Percentiles rank a stretch among this genome's conserved stretches.
Conservation (phyloP, 2,797 vertebrate genomes). For the Cirrhinus mrigala region DNA sequence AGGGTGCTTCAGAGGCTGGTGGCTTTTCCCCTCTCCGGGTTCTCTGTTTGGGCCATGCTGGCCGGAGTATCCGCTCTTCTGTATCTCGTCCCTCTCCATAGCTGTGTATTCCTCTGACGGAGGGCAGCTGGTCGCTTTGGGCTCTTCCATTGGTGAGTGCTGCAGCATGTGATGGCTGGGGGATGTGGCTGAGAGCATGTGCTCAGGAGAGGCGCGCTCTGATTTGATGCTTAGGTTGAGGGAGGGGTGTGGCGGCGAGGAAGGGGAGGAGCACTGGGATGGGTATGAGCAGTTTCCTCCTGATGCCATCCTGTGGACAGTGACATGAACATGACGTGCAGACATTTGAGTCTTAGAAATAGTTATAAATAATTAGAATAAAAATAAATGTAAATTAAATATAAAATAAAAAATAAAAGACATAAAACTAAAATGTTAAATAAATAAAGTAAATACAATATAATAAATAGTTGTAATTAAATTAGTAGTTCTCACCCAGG, state of each 20-base stretch:
- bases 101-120: slow-evolving; percentile 65
- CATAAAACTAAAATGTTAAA: background rate
- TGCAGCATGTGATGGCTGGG: slow-evolving; percentile 72
- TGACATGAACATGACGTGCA: background rate
- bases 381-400: no score
- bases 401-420: background rate
- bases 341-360: background rate
- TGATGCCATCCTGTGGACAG: slow-evolving; percentile 74
- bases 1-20: slow-evolving; percentile 70
- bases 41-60: slow-evolving; percentile 68
- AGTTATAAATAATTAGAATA: slow-evolving; percentile 2
- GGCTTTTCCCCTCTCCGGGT: slow-evolving; percentile 70
- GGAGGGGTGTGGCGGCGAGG: slow-evolving; percentile 72
- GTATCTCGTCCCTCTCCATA: slow-evolving; percentile 76
- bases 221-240: slow-evolving; percentile 89
- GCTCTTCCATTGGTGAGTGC: slow-evolving; percentile 73
- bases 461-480: background rate
- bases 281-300: slow-evolving; percentile 74
- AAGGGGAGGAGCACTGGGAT: slow-evolving; percentile 73
- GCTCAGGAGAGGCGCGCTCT: slow-evolving; percentile 87
- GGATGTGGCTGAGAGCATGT: slow-evolving; percentile 76
- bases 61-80: slow-evolving; percentile 74
- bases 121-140: slow-evolving; percentile 65
- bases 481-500: slow-evolving; percentile 72
- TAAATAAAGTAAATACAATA: background rate